Base-by-base conservation (phyloP, 2,888 invertebrate species). In the Pammene fasciana region DNA sequence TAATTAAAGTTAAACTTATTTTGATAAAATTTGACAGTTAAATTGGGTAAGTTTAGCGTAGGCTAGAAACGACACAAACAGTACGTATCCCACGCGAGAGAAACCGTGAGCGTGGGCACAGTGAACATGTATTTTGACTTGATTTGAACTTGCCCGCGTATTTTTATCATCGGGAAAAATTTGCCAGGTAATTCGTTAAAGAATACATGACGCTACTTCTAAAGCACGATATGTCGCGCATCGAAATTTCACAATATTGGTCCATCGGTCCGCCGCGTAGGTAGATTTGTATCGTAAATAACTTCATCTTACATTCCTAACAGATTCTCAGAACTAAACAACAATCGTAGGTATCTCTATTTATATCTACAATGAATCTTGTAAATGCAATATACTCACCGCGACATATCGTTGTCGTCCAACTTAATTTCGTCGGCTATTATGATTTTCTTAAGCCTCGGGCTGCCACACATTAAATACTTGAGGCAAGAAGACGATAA, bases 361-460 rank as follows among this genome's bases (percentile, higher is more conserved):
- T 68, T 56, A 57, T 68, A 64, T 43, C 64, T 34, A 54, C 45
- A 38, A 57, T 50, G 54, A 38, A 64, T 26, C 36, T 9, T 43
- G 59, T 66, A 66, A 57, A 57, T 71, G 18, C 55, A 26, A 3
- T 26, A 26, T 26, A 78, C 87, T 84, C 83, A 94, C 94, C 94
- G 91, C 48, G 93, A 86, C 79, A 95, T 93, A 82, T 96, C 96
- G 68, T 94, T 94, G 80, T 96, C 96, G 67, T 94, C 94, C 77
- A 96, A 88, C 72, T 93, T 93, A 13, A 95, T 92, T 75, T 94
- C 93, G 78, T 95, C 95, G 0, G 95, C 95, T 1, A 95, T 94
- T 48, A 95, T 89, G 43, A 95, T 85, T 75, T 94, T 94, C 75
- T 94, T 93, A 9, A 95, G 87, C 54, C 92, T 94, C 5, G 94